These are phyloP conservation scores for Monomorium pharaonis DNA, from an alignment of 1,140 invertebrate species.

Conservation along the genomic window DNA sequence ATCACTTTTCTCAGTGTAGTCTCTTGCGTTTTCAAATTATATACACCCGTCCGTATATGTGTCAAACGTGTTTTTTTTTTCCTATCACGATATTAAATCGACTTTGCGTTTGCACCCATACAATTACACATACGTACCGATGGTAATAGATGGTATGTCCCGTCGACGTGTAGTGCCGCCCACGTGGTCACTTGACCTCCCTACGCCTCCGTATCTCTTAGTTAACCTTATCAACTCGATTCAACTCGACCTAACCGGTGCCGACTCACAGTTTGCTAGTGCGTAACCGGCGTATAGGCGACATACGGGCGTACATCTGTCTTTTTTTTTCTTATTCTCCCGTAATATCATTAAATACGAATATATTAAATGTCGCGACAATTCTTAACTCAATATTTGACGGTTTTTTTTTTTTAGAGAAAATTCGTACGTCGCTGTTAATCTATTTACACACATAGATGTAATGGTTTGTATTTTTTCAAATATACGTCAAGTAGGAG, in stretches of 20 bases:
- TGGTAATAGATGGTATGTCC: constrained; percentile 79
- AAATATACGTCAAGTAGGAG: not conserved
- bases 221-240: constrained; percentile 85
- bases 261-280: constrained; percentile 55
- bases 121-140: constrained; percentile 42
- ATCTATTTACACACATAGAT: not conserved
- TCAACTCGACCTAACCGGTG: constrained; percentile 81
- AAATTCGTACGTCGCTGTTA: not conserved
- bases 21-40: not conserved
- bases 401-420: too few relatives aligned
- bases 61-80: constrained; percentile 26
- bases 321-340: constrained; percentile 26
- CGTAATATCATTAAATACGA: constrained; percentile 15
- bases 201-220: constrained; percentile 83
- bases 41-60: not conserved
- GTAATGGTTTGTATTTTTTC: not conserved
- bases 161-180: constrained; percentile 80
- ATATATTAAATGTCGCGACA: not conserved
- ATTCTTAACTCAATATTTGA: not conserved
- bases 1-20: too few relatives aligned
- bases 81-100: constrained; percentile 59
- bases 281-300: constrained; percentile 48
- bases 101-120: constrained; percentile 59
- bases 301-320: constrained; percentile 55
- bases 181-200: constrained; percentile 84